Conservation (phyloP, 2,888 invertebrate genomes). For the Drosophila tripunctata region DNA sequence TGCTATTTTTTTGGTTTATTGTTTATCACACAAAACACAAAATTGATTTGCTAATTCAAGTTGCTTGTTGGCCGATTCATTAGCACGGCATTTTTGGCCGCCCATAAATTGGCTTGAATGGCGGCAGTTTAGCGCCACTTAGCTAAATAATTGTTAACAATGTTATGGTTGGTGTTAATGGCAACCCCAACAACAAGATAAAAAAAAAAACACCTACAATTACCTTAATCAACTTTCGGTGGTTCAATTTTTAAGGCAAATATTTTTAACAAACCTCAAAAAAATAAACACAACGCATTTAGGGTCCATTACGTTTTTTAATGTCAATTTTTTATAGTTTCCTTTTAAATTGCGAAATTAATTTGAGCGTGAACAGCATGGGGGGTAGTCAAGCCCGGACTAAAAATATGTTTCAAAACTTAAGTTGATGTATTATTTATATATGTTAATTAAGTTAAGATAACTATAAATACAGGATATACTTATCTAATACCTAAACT, state of each 20-base stretch:
- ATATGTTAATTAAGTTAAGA: too few relatives aligned
- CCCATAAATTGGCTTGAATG: constrained; percentile 46
- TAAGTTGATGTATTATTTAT: too few relatives aligned
- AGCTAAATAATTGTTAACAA: constrained; percentile 37
- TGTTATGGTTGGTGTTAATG: constrained; percentile 10
- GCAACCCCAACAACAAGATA: too few relatives aligned
- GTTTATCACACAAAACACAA: constrained; percentile 60
- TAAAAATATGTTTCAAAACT: too few relatives aligned
- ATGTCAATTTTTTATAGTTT: not conserved
- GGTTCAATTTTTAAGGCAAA: constrained; percentile 13
- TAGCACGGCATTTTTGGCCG: constrained; percentile 56
- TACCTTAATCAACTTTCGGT: constrained; percentile 28
- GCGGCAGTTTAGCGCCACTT: constrained; percentile 59
- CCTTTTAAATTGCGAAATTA: constrained; percentile 33
- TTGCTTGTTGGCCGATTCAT: constrained; percentile 59
- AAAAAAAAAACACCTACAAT: constrained; percentile 30
- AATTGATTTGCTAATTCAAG: constrained; percentile 70
- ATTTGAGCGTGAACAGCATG: constrained; percentile 20
- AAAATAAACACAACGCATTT: constrained; percentile 37
- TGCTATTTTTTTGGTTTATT: constrained; percentile 11
- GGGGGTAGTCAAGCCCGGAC: constrained; percentile 50
- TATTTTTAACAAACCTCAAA: constrained; percentile 10
- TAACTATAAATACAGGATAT: too few relatives aligned
- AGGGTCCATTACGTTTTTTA: constrained; percentile 28
- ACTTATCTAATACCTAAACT: too few relatives aligned